Conservation (phyloP, 2,113 vertebrate genomes). For the Mus musculus region GRCm39 chr4:144129001-144129500, state of each 20-base stretch:
- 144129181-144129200: background rate
- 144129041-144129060: no score
- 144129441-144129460: background rate
- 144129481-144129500: background rate
- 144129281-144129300: background rate
- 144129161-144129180: background rate
- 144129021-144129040: no score
- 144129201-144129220: background rate
- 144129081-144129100: no score
- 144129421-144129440: background rate
- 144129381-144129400: background rate
- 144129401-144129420: background rate
- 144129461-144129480: background rate
- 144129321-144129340: background rate
- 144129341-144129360: background rate
- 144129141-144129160: background rate
- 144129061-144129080: no score
- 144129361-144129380: background rate
- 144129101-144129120: no score
- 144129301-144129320: background rate
- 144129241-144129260: background rate
- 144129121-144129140: background rate
- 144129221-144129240: background rate
- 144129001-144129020: no score
- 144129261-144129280: background rate